Conservation (phyloP, 1,140 invertebrate genomes). For the Lamellibrachia luymesi region DNA sequence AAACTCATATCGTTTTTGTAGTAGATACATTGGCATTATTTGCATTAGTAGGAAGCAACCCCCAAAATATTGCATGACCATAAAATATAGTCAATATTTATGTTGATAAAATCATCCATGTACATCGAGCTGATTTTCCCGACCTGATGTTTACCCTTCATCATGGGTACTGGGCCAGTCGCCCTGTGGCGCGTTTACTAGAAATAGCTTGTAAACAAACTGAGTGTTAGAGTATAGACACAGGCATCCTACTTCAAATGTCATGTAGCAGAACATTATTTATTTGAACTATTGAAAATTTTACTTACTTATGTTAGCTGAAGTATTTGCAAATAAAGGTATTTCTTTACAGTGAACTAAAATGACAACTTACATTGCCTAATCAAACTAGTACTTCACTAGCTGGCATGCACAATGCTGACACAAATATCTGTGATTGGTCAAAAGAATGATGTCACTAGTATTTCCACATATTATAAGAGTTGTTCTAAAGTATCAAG, state of each 20-base stretch:
- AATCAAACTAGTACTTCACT: not conserved
- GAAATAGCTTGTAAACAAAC: not conserved
- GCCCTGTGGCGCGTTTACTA: not conserved
- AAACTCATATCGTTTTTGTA: not conserved
- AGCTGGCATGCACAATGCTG: not conserved
- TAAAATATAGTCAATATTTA: not conserved
- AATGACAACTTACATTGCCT: not conserved
- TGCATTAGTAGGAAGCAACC: not conserved
- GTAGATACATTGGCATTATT: not conserved
- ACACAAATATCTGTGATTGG: not conserved
- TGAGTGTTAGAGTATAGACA: not conserved
- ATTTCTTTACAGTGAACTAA: not conserved
- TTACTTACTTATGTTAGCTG: not conserved
- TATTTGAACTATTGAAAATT: not conserved
- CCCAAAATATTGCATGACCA: not conserved
- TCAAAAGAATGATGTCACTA: not conserved
- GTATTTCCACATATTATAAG: no score
- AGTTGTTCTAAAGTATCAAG: no score
- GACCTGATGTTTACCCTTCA: not conserved
- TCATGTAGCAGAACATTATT: not conserved
- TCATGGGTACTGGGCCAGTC: not conserved
- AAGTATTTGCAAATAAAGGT: not conserved
- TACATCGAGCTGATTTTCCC: not conserved
- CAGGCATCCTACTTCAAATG: not conserved
- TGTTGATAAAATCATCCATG: not conserved